A percentile compares a stretch with the other conserved stretches of the same genome.
These are phyloP conservation scores for Taxidea taxus DNA, from an alignment of 2,113 vertebrate genomes.

Conservation along the genomic window DNA sequence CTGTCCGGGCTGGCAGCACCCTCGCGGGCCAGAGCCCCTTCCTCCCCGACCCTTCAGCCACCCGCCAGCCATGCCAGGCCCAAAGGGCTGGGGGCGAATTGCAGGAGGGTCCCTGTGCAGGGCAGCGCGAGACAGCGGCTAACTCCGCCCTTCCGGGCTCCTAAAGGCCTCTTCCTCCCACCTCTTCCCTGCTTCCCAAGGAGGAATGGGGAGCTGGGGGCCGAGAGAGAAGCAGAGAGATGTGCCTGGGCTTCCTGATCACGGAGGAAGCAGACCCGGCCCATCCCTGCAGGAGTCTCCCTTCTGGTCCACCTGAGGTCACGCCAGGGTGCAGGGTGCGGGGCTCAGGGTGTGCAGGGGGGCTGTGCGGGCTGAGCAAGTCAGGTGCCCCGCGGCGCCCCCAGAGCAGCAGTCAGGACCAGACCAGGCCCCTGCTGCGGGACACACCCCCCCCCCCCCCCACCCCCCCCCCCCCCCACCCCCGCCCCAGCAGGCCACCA, in stretches of 20 bases:
- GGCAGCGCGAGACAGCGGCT: accelerated
- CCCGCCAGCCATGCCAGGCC: accelerated
- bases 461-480: not conserved
- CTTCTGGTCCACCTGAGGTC: not conserved
- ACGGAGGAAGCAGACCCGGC: not conserved
- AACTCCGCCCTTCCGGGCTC: not conserved
- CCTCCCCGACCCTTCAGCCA: not conserved
- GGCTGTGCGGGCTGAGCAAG: not conserved
- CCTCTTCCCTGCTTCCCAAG: no score
- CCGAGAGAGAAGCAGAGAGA: not conserved
- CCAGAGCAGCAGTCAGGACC: not conserved
- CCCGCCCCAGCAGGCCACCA: not conserved
- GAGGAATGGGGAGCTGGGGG: not conserved
- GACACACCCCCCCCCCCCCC: not conserved
- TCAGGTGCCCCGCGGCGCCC: not conserved
- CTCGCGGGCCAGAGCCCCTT: no score
- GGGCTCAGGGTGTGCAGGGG: not conserved
- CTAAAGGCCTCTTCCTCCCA: not conserved
- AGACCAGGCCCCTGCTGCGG: not conserved
- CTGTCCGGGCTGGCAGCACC: no score
- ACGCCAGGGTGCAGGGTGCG: no score
- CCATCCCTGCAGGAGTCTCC: accelerated
- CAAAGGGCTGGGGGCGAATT: no score
- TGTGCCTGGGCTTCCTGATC: not conserved
- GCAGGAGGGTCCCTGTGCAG: not conserved